Evolutionary conservation across 2,888 invertebrate genomes (phyloP).

Genomic region (Apodemia zela): DNA sequence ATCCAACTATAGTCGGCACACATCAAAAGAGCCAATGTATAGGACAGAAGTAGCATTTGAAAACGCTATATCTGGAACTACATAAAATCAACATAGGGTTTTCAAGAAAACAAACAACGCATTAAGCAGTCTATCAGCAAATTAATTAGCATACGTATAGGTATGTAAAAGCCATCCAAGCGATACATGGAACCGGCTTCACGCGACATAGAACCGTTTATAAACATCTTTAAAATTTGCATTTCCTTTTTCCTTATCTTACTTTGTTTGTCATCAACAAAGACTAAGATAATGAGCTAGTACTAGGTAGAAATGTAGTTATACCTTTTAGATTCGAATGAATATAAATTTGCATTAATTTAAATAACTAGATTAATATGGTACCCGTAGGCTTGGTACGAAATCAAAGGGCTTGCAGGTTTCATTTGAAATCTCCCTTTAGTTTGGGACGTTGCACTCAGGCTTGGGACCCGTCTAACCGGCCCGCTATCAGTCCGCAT

Average conservation of each 20-base stretch:
- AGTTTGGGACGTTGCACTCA: constrained; percentile 78
- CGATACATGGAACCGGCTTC: constrained; percentile 22
- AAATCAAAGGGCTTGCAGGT: constrained; percentile 64
- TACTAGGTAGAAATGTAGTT: constrained; percentile 2
- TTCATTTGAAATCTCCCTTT: constrained; percentile 73
- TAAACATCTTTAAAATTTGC: constrained; percentile 41
- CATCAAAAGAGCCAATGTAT: too few relatives aligned
- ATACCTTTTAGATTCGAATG: background rate
- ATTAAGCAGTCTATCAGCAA: constrained; percentile 29
- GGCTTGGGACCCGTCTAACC: constrained; percentile 74
- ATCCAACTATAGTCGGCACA: too few relatives aligned
- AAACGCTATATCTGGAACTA: background rate
- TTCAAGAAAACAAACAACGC: constrained; percentile 31
- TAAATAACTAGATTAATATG: constrained; percentile 9
- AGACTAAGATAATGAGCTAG: constrained; percentile 20
- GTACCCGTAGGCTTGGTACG: constrained; percentile 16
- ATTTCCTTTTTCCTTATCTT: constrained; percentile 49
- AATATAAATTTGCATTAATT: background rate
- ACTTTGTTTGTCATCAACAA: constrained; percentile 39
- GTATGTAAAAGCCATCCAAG: constrained; percentile 25
- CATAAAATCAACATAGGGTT: background rate
- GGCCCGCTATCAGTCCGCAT: constrained; percentile 74
- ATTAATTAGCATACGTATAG: constrained; percentile 34
- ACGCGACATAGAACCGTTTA: constrained; percentile 26
- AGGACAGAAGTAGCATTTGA: too few relatives aligned